Evolutionary conservation across 2,113 vertebrate species (phyloP).

Genomic region (Mastomys natalensis): DNA sequence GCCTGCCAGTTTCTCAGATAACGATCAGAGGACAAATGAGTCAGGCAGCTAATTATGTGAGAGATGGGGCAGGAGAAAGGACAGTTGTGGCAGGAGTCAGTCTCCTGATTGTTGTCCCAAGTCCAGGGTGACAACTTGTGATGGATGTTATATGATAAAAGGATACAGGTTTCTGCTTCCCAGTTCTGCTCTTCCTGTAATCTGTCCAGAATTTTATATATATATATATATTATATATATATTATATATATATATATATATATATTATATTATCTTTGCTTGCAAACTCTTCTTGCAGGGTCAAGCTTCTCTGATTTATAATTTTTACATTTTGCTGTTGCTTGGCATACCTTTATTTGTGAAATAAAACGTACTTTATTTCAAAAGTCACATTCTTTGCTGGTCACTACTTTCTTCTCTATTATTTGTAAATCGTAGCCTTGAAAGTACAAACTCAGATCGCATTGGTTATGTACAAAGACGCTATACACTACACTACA

Average conservation of each 20-base stretch:
- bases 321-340: conserved; percentile 68
- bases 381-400: conserved; percentile 54
- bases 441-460: conserved; percentile 11
- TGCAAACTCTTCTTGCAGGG: conserved; percentile 68
- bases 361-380: conserved; percentile 64
- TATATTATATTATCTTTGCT: conserved; percentile 15
- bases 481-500: no score
- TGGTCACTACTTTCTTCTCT: conserved; percentile 33
- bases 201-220: not conserved
- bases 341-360: conserved; percentile 17
- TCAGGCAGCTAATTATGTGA: conserved; percentile 75
- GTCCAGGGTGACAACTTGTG: conserved; percentile 52
- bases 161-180: not conserved
- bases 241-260: not conserved
- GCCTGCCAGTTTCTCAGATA: conserved; percentile 62
- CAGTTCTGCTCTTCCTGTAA: not conserved
- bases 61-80: conserved; percentile 60
- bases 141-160: conserved; percentile 60
- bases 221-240: not conserved
- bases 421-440: conserved; percentile 49
- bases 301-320: conserved; percentile 71
- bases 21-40: conserved; percentile 78
- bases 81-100: conserved; percentile 42
- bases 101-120: conserved; percentile 65
- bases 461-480: not conserved